phyloP scores from a whole-genome alignment of 2,113 vertebrate species.

The Cavia porcellus region DNA sequence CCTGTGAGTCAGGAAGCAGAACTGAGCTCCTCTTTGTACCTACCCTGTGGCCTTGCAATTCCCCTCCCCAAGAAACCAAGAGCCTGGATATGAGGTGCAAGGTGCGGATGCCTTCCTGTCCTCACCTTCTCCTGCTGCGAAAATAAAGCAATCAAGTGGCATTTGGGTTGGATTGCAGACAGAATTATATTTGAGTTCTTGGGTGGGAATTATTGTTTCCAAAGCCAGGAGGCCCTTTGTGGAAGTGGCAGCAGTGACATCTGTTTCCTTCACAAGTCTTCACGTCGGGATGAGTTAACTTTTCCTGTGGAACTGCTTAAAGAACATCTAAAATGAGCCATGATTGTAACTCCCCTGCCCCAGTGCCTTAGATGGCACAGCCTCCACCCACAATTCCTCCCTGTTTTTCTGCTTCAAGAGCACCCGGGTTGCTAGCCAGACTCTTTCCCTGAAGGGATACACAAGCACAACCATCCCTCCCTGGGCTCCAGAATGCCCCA shows the following conservation, averaged over 20 bases:
- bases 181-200: conserved; percentile 80
- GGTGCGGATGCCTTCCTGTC: neutral
- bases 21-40: neutral
- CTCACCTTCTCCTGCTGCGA: conserved; percentile 14
- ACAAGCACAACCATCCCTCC: neutral
- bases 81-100: neutral
- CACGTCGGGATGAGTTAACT: conserved; percentile 75
- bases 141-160: conserved; percentile 72
- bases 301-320: conserved; percentile 81
- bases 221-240: conserved; percentile 78
- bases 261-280: conserved; percentile 82
- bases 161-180: conserved; percentile 79
- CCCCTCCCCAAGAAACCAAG: neutral
- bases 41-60: neutral
- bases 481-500: neutral
- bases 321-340: conserved; percentile 29
- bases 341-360: neutral
- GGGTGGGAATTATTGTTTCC: conserved; percentile 77
- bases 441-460: neutral
- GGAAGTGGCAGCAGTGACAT: conserved; percentile 77
- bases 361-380: neutral
- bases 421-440: neutral
- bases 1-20: neutral
- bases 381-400: neutral
- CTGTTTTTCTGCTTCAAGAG: neutral